Percentiles rank a stretch among this genome's conserved stretches.
Evolutionary conservation across 1,140 invertebrate genomes (phyloP).

Genomic region (Drosophila virilis): DNA sequence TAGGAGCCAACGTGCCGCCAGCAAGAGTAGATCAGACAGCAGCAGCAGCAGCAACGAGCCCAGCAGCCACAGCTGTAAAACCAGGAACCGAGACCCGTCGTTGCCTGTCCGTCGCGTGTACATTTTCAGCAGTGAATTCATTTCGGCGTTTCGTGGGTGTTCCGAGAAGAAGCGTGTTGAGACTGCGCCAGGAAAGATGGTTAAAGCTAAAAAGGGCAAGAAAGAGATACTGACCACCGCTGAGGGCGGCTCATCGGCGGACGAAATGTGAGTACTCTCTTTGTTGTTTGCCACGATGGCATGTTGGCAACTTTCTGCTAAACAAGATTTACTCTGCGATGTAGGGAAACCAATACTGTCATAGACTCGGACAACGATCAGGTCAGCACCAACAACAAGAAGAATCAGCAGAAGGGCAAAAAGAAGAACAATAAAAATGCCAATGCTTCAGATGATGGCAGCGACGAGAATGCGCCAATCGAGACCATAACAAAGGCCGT

Average conservation of each 20-base stretch:
- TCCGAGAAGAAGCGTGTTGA: constrained; percentile 82
- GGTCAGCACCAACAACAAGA: constrained; percentile 73
- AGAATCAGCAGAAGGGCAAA: constrained; percentile 70
- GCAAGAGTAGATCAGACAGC: not conserved
- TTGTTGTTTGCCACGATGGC: constrained; percentile 35
- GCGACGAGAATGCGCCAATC: constrained; percentile 47
- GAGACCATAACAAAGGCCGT: constrained; percentile 61
- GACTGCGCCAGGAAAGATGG: constrained; percentile 83
- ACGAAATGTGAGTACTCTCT: constrained; percentile 75
- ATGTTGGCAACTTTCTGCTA: constrained; percentile 67
- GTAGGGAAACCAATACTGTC: constrained; percentile 37
- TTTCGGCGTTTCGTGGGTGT: constrained; percentile 68
- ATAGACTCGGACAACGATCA: constrained; percentile 69
- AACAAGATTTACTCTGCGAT: not conserved
- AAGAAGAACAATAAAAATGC: constrained; percentile 61
- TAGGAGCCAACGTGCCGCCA: not conserved
- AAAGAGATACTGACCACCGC: constrained; percentile 82
- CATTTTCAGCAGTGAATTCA: constrained; percentile 78
- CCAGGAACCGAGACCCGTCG: constrained; percentile 13
- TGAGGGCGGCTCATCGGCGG: constrained; percentile 73
- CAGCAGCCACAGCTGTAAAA: not conserved
- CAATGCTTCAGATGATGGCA: constrained; percentile 55
- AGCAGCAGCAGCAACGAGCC: not conserved
- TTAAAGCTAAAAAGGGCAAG: constrained; percentile 85
- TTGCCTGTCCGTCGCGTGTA: constrained; percentile 65